Evolutionary conservation across 2,797 vertebrate genomes (phyloP).

Genomic region (Mallotus villosus): DNA sequence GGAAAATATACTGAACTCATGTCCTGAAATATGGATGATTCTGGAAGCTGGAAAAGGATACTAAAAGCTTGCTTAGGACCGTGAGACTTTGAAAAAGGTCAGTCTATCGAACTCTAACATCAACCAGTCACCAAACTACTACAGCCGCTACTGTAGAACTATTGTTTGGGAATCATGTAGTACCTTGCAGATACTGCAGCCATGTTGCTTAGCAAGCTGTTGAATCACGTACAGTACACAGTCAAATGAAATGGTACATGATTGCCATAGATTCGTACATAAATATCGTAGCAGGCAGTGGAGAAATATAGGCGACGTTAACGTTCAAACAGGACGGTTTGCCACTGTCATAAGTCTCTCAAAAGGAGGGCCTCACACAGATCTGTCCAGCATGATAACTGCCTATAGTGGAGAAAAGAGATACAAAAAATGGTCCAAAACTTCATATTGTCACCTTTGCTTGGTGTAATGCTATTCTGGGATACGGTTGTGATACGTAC

Average conservation of each 20-base stretch:
- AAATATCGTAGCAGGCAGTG: constrained; percentile 64
- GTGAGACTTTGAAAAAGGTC: too few species aligned
- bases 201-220: constrained; percentile 25
- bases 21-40: too few species aligned
- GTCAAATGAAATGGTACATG: constrained; percentile 37
- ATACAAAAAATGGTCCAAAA: constrained; percentile 43
- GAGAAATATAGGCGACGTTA: constrained; percentile 50
- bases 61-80: background rate
- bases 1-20: too few species aligned
- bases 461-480: constrained; percentile 51
- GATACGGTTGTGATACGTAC: constrained; percentile 54
- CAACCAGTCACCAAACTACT: background rate
- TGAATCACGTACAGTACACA: constrained; percentile 38
- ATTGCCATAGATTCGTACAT: constrained; percentile 47
- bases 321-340: constrained; percentile 40
- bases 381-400: constrained; percentile 47
- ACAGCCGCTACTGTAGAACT: too few species aligned
- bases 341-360: constrained; percentile 33
- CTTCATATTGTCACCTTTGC: constrained; percentile 25
- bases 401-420: constrained; percentile 47
- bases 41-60: background rate
- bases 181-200: constrained; percentile 45
- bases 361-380: constrained; percentile 44
- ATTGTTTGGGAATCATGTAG: constrained; percentile 20
- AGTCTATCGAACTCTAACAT: background rate